Conservation (phyloP, 2,113 vertebrate species). For the Petrocephalus microphthalmus region DNA sequence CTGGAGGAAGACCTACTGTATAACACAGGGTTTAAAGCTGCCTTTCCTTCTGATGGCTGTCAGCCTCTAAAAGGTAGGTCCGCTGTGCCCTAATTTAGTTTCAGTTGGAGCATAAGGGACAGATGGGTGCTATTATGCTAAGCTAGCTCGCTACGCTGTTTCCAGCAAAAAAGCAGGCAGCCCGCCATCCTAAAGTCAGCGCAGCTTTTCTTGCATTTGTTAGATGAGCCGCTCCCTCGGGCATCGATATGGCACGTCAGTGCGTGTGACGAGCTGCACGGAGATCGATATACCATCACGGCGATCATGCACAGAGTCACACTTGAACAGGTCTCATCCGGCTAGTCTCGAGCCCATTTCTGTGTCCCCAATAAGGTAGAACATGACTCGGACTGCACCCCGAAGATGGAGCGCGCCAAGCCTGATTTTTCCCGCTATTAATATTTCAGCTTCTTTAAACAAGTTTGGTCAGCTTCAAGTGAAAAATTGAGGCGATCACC, state of each 20-base stretch:
- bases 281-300: constrained; percentile 17
- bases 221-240: not conserved
- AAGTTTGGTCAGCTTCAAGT: constrained; percentile 24
- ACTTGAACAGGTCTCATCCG: not conserved
- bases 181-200: not conserved
- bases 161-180: not conserved
- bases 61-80: not conserved
- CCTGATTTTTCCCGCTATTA: constrained; percentile 24
- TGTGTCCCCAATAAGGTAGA: not conserved
- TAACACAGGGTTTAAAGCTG: not conserved
- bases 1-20: not conserved
- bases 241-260: not conserved
- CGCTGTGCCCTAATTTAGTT: not conserved
- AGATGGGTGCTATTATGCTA: not conserved
- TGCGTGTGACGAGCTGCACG: not conserved
- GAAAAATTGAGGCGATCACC: not conserved
- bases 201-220: not conserved
- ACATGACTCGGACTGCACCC: not conserved
- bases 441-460: constrained; percentile 27
- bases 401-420: not conserved
- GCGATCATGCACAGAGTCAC: not conserved
- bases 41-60: not conserved
- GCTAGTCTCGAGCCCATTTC: not conserved
- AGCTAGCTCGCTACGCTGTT: not conserved
- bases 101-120: not conserved